Base-by-base conservation (phyloP, 2,888 invertebrate genomes). In the Pterobdella sp. region DNA sequence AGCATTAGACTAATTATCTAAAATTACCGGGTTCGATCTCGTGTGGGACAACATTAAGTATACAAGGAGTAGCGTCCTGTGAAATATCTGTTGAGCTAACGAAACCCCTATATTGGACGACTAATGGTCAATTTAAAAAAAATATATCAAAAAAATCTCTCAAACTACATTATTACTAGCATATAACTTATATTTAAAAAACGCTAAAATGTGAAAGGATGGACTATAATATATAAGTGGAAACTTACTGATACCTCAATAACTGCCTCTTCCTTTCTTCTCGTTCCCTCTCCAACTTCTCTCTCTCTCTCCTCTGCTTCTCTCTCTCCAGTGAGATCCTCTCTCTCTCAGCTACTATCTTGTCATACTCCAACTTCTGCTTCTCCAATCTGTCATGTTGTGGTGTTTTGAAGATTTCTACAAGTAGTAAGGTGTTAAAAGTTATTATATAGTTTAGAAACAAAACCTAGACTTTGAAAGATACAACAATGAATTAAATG, bases 231-330 rank as follows among this genome's bases (percentile, higher is more conserved):
- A 34, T 32, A 29, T 22, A 26, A 66, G 34, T 63, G 36, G 4
- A 26, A 32, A 68, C 68, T 3, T 49, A 72, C 72, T 70, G 37
- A 1, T 68, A 67, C 49, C 49, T 72, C n/a, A 37, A 37, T 31
- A 71, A 14, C 34, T 69, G 63, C 31, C 68, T 56, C 65, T 64
- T 73, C 74, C 93, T 84, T 80, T 93, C 93, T 79, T 93, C 87
- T 79, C 92, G 88, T 81, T 93, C 93, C 78, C 89, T 76, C 75
- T 84, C 84, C 49, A 84, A 78, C 69, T 82, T 81, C 78, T 82
- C 90, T 88, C 68, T 66, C 42, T 78, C 78, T 29, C 77, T 65
- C 26, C 71, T 56, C 69, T 72, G 74, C 63, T 75, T 65, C 66
- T 78, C 78, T 34, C 78, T 83, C 79, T 89, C 89, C 71, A 88